A percentile compares a stretch with the other conserved stretches of the same genome.
Conservation (phyloP, 1,140 invertebrate species). For the Drosophila repleta region DNA sequence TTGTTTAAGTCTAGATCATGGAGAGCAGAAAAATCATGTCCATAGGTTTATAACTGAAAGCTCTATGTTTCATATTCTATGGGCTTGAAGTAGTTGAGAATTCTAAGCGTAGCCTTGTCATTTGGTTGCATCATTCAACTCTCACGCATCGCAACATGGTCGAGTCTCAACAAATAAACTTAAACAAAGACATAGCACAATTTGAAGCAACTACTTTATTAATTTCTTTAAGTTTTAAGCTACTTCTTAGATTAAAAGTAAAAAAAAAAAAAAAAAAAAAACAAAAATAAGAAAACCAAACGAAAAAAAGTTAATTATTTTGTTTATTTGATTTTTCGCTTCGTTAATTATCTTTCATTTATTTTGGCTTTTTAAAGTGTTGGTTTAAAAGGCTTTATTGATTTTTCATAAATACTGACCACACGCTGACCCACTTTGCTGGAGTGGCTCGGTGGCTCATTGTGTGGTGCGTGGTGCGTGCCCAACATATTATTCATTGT, state of each 20-base stretch:
- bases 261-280: slow-evolving; percentile 22
- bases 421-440: slow-evolving; percentile 62
- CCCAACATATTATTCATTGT: slow-evolving; percentile 61
- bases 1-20: too few relatives aligned
- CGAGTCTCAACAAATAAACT: background rate
- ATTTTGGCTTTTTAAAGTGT: slow-evolving; percentile 39
- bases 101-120: background rate
- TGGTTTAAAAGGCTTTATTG: slow-evolving; percentile 45
- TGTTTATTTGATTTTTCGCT: slow-evolving; percentile 53
- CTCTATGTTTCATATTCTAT: too few relatives aligned
- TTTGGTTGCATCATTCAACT: background rate
- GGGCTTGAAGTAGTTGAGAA: background rate
- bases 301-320: slow-evolving; percentile 48
- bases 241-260: slow-evolving; percentile 3
- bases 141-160: background rate
- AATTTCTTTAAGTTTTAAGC: slow-evolving; percentile 1
- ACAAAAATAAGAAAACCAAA: slow-evolving; percentile 27
- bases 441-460: slow-evolving; percentile 1
- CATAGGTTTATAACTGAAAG: background rate
- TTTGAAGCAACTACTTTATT: slow-evolving; percentile 1
- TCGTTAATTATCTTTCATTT: background rate
- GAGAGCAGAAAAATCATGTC: too few relatives aligned
- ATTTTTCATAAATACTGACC: slow-evolving; percentile 62
- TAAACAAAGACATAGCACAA: slow-evolving; percentile 4
- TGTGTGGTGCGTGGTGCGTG: slow-evolving; percentile 14